Evolutionary conservation across 2,797 vertebrate species (phyloP), one percentile per base, ranked within the genome.

Genomic region (Falco rusticolus): DNA sequence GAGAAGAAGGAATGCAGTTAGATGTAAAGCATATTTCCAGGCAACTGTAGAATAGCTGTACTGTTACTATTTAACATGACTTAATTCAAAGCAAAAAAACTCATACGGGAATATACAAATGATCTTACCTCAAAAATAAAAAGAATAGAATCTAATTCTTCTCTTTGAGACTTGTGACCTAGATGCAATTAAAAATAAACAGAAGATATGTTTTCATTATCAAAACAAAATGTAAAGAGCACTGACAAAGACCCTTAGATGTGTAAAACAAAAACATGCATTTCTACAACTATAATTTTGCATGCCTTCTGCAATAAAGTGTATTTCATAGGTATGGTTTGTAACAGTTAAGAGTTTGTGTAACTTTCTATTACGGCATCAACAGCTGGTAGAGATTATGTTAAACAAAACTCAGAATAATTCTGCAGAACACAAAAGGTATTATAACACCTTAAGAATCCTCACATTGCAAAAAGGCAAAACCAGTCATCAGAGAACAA

Each of bases 81-180:
- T 61, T 77, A 45, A 74, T 26, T 72, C 21, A 22, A 85, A 89
- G n/a, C 4, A 71, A 75, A 94, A 94, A 60, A 41, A 31, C 16
- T n/a, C 64, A 74, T n/a, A 69, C 13, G n/a, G 15, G 16, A 91
- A 74, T 50, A 91, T 7, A 80, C 5, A 61, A 80, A 64, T 41
- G 37, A 75, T 69, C 98, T 98, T 98, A 99, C 99, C 99, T 99
- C 99, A 98, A 99, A 99, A 98, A 99, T 99, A 98, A 99, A 99
- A 97, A 99, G 99, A 98, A 99, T 99, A 75, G 99, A 99, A 98
- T 99, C 99, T 96, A 99, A 98, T 97, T 99, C 99, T 97, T 99
- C 99, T 96, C 99, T 99, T 97, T 99, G 99, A 87, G 99, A 99
- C 96, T 99, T 99, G 97, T 99, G 99, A 98, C 99, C 99, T 99